Base-by-base conservation (phyloP, 1,140 invertebrate species). In the Drosophila sturtevanti region DNA sequence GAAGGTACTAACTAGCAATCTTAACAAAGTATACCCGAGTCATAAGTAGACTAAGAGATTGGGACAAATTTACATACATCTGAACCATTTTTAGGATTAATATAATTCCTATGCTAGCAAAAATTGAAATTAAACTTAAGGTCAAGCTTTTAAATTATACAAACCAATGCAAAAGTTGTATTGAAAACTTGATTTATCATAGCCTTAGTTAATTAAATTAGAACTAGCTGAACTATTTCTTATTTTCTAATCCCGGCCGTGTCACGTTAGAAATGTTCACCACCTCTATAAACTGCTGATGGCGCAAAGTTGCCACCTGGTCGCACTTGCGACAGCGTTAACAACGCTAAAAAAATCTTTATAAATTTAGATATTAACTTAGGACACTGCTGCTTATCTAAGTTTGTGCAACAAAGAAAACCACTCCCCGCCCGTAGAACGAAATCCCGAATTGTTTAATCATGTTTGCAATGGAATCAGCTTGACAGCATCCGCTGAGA, bases 311-410 rank as follows among this genome's bases (percentile, higher is more conserved):
- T 48, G 18, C 41, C 41, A 48, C 10, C 18, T 48, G 12, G n/a
- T 37, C 56, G 56, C 56, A 35, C 34, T 37, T 16, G 56, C 56
- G 56, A 34, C 41, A 22, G n/a, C 14, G 22, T 34, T 38, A 14
- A 61, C 34, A 61, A 38, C 35, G 35, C 11, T 11, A 38, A 60
- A 16, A 7, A 0, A 9, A 10, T 14, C 9, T n/a, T 18, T 48
- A 34, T 11, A 16, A 24, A 5, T 35, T 14, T 38, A 71, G 7
- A 61, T 9, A 18, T 12, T 38, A 24, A 66, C 24, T 21, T 11
- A 72, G 58, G 72, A 85, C 21, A 21, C 10, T 48, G 41, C 4
- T 48, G 11, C 16, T 48, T 48, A 48, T 21, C 41, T 48, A 48
- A 48, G 41, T 48, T 48, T 48, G 41, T 48, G 41, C 41, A 48